Conservation (phyloP, 92 coral and sea anemone genomes). For the Zoanthus solanderi region DNA sequence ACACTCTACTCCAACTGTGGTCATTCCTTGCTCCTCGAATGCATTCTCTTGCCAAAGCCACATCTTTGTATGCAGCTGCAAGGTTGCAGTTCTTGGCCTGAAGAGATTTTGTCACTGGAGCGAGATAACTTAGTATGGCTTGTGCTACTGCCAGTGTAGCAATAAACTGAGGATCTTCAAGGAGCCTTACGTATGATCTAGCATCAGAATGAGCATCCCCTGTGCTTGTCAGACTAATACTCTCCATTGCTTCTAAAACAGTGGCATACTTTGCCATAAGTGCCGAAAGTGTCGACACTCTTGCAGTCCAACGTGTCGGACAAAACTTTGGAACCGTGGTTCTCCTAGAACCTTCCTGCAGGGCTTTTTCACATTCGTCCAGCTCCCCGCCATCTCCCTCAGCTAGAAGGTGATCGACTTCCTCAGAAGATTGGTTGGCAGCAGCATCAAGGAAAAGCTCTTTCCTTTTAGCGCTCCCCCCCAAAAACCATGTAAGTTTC, state of each 20-base stretch:
- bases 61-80: conserved; percentile 43
- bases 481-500: conserved; percentile 41
- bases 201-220: conserved; percentile 51
- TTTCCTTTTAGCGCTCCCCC: conserved; percentile 54
- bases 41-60: conserved; percentile 40
- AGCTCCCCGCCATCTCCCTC: neutral
- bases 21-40: conserved; percentile 44
- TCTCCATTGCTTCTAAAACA: conserved; percentile 4
- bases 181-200: conserved; percentile 51
- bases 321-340: conserved; percentile 41
- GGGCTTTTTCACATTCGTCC: conserved; percentile 44
- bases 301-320: conserved; percentile 59
- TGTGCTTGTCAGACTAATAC: conserved; percentile 35
- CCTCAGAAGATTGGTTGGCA: conserved; percentile 4
- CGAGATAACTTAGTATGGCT: conserved; percentile 40
- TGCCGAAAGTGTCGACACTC: conserved; percentile 57
- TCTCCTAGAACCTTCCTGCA: conserved; percentile 38
- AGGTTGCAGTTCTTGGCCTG: conserved; percentile 10
- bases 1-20: conserved; percentile 17
- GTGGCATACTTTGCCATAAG: conserved; percentile 56
- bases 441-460: conserved; percentile 25
- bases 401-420: neutral
- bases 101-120: conserved; percentile 37
- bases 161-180: conserved; percentile 54
- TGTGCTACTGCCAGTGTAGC: conserved; percentile 50